A percentile compares a stretch with the other conserved stretches of the same genome.
Conservation (phyloP, 2,888 invertebrate genomes). For the Seira ritae region DNA sequence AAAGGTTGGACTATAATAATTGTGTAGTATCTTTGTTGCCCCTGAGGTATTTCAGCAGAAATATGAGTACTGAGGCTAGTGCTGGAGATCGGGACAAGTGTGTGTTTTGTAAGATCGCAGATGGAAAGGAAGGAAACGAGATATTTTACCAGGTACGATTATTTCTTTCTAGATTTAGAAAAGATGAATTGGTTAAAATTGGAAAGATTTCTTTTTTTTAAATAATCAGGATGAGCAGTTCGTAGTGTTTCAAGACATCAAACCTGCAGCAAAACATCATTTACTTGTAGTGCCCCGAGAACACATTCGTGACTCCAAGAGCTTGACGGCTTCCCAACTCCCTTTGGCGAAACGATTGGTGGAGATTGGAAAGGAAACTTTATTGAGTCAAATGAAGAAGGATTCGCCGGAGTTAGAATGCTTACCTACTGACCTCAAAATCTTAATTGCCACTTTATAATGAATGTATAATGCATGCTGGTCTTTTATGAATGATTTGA, state of each 20-base stretch:
- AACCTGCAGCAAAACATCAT: constrained; percentile 88
- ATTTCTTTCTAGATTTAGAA: too few relatives aligned
- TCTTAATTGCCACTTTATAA: constrained; percentile 79
- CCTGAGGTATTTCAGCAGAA: not conserved
- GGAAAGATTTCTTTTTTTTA: constrained; percentile 1
- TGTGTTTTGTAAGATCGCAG: constrained; percentile 85
- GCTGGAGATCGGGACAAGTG: constrained; percentile 77
- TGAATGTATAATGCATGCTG: constrained; percentile 72
- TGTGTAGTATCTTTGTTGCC: not conserved
- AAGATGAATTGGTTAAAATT: not conserved
- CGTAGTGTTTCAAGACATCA: constrained; percentile 88
- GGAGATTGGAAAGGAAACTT: constrained; percentile 41
- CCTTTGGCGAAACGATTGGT: constrained; percentile 46
- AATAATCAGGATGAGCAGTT: constrained; percentile 81
- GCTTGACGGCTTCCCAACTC: constrained; percentile 80
- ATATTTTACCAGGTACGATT: constrained; percentile 28
- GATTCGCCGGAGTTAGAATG: constrained; percentile 21
- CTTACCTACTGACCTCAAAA: constrained; percentile 12
- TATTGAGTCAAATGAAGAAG: constrained; percentile 12
- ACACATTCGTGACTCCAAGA: constrained; percentile 86
- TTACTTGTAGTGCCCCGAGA: constrained; percentile 85
- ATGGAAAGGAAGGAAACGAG: constrained; percentile 77
- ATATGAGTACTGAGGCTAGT: not conserved
- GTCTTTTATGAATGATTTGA: not conserved
- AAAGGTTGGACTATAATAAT: not conserved